Evolutionary conservation across 2,797 vertebrate species (phyloP), one percentile per base, ranked within the genome.

Genomic region (Eidolon dupreanum): DNA sequence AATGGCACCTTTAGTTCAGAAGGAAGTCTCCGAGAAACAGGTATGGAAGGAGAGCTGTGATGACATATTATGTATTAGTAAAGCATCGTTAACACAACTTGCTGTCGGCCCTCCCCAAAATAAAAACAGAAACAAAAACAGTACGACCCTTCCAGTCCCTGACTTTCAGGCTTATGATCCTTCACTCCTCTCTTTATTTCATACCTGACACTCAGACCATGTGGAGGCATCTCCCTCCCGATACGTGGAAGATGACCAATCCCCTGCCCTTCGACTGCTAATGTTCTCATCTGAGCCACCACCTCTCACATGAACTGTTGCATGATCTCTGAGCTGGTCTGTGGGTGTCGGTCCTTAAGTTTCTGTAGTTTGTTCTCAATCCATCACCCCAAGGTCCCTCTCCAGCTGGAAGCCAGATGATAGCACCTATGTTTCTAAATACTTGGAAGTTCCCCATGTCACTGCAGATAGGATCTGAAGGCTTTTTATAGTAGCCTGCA

Each of bases 261-360:
- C 49, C 49, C 2, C 15, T 43, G 2, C 8, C 5, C 11, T 5
- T 22, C 43, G 2, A 3, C 2, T 31, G 51, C 17, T 24, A n/a
- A 33, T 22, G n/a, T 6, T 11, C 17, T 20, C 26, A 5, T 16
- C 6, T 19, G 36, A n/a, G n/a, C 41, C 33, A 26, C 17, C 22
- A 17, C 6, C 10, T 19, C 19, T 31, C 83, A 7, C 26, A 1
- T 15, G 20, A 10, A 5, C 43, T 12, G 41, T 28, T 31, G 9
- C 15, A 2, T 4, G 5, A 10, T 66, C 88, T 78, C 49, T n/a
- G 49, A 87, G 17, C 24, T 38, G n/a, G 68, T 10, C 63, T 63
- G 36, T 0, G 5, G 0, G 2, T 57, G 36, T 73, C 28, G 33
- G 20, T 28, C 17, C 55, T 79, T 28, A 36, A 57, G 20, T 57